A percentile compares a stretch with the other conserved stretches of the same genome.
Conservation (phyloP, 2,888 invertebrate species). For the Metopia argyrocephala region DNA sequence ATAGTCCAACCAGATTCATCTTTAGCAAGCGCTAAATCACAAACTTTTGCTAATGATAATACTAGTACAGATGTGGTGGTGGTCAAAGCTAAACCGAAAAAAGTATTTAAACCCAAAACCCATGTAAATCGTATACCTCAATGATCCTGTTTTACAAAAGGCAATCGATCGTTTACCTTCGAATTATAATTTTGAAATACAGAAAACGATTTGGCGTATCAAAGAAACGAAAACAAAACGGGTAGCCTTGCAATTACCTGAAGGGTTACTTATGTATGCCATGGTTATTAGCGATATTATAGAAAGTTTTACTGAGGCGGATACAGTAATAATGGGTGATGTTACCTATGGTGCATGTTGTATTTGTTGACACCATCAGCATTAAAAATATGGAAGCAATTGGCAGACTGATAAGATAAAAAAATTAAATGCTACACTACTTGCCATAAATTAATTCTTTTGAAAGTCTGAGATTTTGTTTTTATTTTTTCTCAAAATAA, state of each 20-base stretch:
- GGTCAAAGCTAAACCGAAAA: conserved; percentile 88
- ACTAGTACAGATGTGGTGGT: conserved; percentile 79
- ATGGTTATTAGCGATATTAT: background rate
- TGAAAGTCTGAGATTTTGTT: background rate
- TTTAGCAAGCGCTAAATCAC: conserved; percentile 21
- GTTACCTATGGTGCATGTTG: conserved; percentile 99
- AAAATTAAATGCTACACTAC: too few species aligned
- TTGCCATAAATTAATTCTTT: too few species aligned
- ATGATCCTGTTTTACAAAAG: conserved; percentile 85
- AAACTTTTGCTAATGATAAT: conserved; percentile 18
- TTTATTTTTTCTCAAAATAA: conserved; percentile 19
- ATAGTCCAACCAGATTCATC: conserved; percentile 67
- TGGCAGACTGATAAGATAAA: too few species aligned
- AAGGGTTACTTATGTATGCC: conserved; percentile 81
- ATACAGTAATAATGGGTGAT: conserved; percentile 98
- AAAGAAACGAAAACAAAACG: conserved; percentile 88
- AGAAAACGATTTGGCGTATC: conserved; percentile 98
- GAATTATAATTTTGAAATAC: conserved; percentile 99
- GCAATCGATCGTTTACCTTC: conserved; percentile 88
- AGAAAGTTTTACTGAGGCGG: conserved; percentile 72
- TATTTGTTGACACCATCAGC: too few species aligned
- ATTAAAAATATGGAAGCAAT: too few species aligned
- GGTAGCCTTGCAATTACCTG: conserved; percentile 98
- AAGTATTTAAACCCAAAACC: conserved; percentile 87
- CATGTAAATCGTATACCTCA: conserved; percentile 90